Percentiles rank a stretch among this genome's conserved stretches.
phyloP scores from a whole-genome alignment of 1,140 invertebrate species.

The Drosophila aff. region DNA sequence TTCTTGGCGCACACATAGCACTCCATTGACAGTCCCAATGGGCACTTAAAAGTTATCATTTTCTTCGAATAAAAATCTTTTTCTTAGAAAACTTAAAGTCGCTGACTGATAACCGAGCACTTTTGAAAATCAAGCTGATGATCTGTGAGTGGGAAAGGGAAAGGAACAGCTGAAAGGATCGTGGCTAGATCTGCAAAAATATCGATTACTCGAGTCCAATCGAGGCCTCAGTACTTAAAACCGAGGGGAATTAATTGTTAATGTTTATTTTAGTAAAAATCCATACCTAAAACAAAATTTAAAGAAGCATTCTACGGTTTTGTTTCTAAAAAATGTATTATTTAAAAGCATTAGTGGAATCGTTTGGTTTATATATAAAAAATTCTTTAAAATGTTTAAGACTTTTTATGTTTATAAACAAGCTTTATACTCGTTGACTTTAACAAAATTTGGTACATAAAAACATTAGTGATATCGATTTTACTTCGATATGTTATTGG shows the following conservation, averaged over 20 bases:
- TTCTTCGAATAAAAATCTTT: no score
- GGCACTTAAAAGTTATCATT: not conserved
- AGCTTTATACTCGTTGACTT: no score
- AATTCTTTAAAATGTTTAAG: no score
- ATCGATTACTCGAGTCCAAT: not conserved
- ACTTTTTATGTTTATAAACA: no score
- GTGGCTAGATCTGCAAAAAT: not conserved
- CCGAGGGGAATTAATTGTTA: not conserved
- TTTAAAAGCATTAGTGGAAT: not conserved
- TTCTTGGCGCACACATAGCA: conserved; percentile 37
- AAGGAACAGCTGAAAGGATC: not conserved
- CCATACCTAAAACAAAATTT: not conserved
- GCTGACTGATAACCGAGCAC: not conserved
- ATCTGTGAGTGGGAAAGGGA: not conserved
- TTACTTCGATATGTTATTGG: not conserved
- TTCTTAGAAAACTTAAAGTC: not conserved
- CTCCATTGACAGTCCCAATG: conserved; percentile 14
- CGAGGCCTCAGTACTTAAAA: not conserved
- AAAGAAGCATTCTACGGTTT: no score
- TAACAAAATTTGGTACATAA: no score
- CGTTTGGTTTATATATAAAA: not conserved
- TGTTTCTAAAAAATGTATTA: not conserved
- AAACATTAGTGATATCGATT: not conserved
- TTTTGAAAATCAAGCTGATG: not conserved
- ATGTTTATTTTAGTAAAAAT: not conserved